Percentiles rank a stretch among this genome's conserved stretches.
Evolutionary conservation across 2,888 invertebrate species (phyloP).

Genomic region (Latrodectus hesperus): DNA sequence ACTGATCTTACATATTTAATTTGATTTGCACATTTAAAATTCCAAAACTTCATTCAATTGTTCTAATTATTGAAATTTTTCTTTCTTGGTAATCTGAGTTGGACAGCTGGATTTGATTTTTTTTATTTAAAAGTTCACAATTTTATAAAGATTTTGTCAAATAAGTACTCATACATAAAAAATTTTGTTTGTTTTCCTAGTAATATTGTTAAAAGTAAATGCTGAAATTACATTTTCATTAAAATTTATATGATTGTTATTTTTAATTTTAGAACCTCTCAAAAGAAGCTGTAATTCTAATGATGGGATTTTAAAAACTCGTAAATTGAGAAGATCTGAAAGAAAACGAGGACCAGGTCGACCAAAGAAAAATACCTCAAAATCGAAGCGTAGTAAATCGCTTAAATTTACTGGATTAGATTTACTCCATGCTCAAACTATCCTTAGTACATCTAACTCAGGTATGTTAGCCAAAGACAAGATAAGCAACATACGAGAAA

Average conservation of each 20-base stretch:
- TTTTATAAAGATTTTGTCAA: not conserved
- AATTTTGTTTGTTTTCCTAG: no score
- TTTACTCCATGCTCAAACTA: slow-evolving; percentile 89
- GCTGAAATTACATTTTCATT: not conserved
- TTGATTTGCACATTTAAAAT: no score
- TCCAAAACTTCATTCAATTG: no score
- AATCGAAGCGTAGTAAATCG: slow-evolving; percentile 76
- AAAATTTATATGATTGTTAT: not conserved
- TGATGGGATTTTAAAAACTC: slow-evolving; percentile 38
- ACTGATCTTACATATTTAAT: no score
- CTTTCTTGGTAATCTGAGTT: no score
- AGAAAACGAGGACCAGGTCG: slow-evolving; percentile 71
- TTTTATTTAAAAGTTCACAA: not conserved
- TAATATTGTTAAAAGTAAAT: not conserved
- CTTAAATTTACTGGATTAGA: slow-evolving; percentile 90
- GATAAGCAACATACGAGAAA: no score
- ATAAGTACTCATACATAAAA: not conserved
- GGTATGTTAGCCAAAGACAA: slow-evolving; percentile 73
- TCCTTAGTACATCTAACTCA: slow-evolving; percentile 88
- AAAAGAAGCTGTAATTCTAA: slow-evolving; percentile 49
- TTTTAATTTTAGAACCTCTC: slow-evolving; percentile 46
- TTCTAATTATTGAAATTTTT: no score
- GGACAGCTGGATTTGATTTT: not conserved
- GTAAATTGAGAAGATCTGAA: slow-evolving; percentile 60
- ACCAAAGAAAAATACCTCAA: slow-evolving; percentile 75